Evolutionary conservation across 2,888 invertebrate species (phyloP), one percentile per base, ranked within the genome.

Genomic region (Drosophila suboccidentalis): DNA sequence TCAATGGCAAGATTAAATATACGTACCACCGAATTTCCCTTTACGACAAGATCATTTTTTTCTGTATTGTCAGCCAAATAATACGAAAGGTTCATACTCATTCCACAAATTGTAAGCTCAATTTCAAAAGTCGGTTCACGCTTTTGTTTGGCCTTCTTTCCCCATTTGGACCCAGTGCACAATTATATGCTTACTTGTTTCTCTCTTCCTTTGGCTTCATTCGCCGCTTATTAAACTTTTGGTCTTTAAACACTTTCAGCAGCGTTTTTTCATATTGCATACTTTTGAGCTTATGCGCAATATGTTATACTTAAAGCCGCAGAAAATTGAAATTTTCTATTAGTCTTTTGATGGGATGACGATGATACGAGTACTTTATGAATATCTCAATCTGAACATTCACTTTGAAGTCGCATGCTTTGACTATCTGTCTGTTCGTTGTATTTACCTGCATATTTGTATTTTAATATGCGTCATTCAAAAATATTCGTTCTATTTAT

Each of bases 81-180:
- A 39, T 13, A 32, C 9, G 3, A 29, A 22, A 11, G 38, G 38
- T 39, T 39, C 49, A 39, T 6, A 47, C 46, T 26, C 38, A 22
- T 9, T 22, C 46, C 44, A 9, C 9, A 26, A 62, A 39, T 17
- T 22, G 49, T 39, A 22, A 22, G 51, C 63, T 43, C 61, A 63
- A 61, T 74, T 74, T 78, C 71, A 59, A 71, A 74, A 71, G 63
- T 61, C 51, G 32, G 57, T 60, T 77, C 73, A 57, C 34, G 53
- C 63, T 50, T 66, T 70, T 70, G 59, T 66, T 41, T 41, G 8
- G 47, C 38, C 63, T 15, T 51, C 47, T 15, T 9, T 3, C 15
- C 22, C n/a, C 53, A 44, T 43, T 61, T 54, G 41, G 11, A n/a
- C n/a, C n/a, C 22, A 51, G 50, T 39, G 17, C 46, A 65, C 58